Percentiles rank a stretch among this genome's conserved stretches.
phyloP scores from a whole-genome alignment of 2,113 vertebrate genomes.

The Xyrauchen texanus region DNA sequence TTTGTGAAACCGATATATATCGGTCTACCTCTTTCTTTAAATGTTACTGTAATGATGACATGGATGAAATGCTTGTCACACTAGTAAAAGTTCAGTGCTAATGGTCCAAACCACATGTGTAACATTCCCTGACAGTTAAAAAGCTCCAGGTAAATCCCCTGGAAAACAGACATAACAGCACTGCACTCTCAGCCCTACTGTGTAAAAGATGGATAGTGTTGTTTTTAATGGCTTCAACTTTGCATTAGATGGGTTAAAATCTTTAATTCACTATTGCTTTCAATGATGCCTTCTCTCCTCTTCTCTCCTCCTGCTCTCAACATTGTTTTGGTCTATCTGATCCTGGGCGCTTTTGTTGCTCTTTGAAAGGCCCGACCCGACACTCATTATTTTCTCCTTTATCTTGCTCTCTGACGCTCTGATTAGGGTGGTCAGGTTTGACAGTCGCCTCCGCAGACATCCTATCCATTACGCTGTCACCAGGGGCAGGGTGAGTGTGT shows the following conservation, averaged over 20 bases:
- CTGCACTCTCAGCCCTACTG: too few relatives aligned
- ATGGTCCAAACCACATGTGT: conserved; percentile 8
- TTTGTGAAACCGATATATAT: too few relatives aligned
- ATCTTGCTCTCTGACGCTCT: conserved; percentile 81
- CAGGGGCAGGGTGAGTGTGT: conserved; percentile 55
- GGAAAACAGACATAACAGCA: too few relatives aligned
- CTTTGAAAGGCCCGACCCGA: conserved; percentile 82
- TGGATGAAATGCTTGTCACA: not conserved
- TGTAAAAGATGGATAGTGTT: not conserved
- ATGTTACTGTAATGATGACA: not conserved
- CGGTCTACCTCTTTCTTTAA: not conserved
- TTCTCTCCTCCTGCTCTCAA: conserved; percentile 72
- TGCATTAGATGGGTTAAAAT: not conserved
- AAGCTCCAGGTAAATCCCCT: not conserved
- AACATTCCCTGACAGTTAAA: not conserved
- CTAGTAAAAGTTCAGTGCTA: not conserved
- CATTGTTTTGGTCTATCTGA: conserved; percentile 83
- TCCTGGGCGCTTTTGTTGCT: conserved; percentile 80
- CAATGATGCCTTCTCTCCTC: not conserved
- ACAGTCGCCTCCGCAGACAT: conserved; percentile 80
- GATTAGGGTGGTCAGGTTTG: conserved; percentile 73
- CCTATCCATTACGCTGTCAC: conserved; percentile 79
- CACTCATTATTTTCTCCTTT: conserved; percentile 84
- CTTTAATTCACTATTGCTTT: too few relatives aligned
- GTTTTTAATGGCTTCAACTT: conserved; percentile 3